Evolutionary conservation across 2,113 vertebrate genomes (phyloP), one percentile per base, ranked within the genome.

Genomic region (Lasiurus cinereus): DNA sequence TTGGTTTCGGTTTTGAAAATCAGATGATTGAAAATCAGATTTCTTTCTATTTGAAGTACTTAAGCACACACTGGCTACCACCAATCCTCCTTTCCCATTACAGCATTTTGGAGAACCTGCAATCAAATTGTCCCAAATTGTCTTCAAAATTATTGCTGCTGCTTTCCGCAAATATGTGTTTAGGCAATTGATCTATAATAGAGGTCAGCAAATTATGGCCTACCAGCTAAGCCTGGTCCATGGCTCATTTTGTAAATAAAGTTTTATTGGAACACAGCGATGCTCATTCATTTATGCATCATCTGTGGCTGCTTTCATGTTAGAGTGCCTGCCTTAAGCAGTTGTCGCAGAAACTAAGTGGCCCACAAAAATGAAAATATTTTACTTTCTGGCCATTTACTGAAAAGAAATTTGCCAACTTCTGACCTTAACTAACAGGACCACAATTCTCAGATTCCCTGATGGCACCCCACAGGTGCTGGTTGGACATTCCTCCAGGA

Each of bases 41-140:
- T 92, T 88, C 67, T 77, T 90, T 76, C 87, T 1, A 33, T 87
- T 80, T 54, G 48, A 93, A 94, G 46, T 78, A 14, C 72, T 64
- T 69, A 66, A 90, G 27, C 27, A 80, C 67, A 64, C 96, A 88
- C 64, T 4, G 48, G n/a, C 39, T 84, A n/a, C 36, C 29, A 50
- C 0, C 0, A 14, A 19, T 92, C 18, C 5, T 87, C 56, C 46
- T 85, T 74, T 90, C 50, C 91, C 62, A 36, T 77, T 93, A 79
- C 92, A 96, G 97, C 95, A 96, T 98, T 97, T 95, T 82, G 98
- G 96, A 97, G 36, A 90, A 52, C 19, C 11, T 72, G 11, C 33
- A 31, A 7, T 73, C 91, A 91, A 0, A 59, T 74, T 67, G 13
- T 77, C 39, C 27, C 29, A 11, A 29, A 36, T 64, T 78, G 22